Evolutionary conservation across 1,140 invertebrate genomes (phyloP), one percentile per base, ranked within the genome.

Genomic region (Eubasilissa regina): DNA sequence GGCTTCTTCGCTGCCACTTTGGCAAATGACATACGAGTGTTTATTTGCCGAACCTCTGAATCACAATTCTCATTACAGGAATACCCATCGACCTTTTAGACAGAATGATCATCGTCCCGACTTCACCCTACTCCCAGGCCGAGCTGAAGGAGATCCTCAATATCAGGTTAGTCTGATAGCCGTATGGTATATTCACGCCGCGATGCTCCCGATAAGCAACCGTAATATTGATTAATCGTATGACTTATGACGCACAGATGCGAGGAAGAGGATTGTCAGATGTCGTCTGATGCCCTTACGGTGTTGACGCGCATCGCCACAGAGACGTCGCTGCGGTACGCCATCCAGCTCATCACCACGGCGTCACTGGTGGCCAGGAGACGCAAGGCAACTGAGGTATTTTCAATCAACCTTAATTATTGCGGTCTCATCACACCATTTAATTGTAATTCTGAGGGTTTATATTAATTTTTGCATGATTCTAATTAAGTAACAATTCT

Each of bases 301-400:
- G 95, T 99, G 12, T 89, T 99, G 17, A 98, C 97, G 0, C 92
- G 95, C 44, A 98, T 99, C 62, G 97, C 97, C 12, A 93, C 94
- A 25, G 97, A 98, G 86, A 98, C 97, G 0, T 98, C 97, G 3
- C 90, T 99, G 1, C 91, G 98, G 83, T 99, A 99, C 88, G 95
- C 97, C n/a, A 99, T 99, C 87, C 98, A 99, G 85, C 91, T 99
- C 6, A 99, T 99, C 82, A 98, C 97, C 48, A 96, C 97, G 0
- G 95, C 98, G 0, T 96, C 95, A 84, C 91, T 99, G 21, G 96
- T 99, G 45, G 94, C 96, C 75, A 91, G 92, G 43, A 92, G 91
- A 89, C 93, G 92, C 81, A 99, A 98, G 90, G 94, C 95, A 6
- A 93, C 92, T 6, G 95, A 97, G 90, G 95, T 95, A 81, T 84